Evolutionary conservation across 2,888 invertebrate species (phyloP), one percentile per base, ranked within the genome.

Genomic region (Meteorus colon): DNA sequence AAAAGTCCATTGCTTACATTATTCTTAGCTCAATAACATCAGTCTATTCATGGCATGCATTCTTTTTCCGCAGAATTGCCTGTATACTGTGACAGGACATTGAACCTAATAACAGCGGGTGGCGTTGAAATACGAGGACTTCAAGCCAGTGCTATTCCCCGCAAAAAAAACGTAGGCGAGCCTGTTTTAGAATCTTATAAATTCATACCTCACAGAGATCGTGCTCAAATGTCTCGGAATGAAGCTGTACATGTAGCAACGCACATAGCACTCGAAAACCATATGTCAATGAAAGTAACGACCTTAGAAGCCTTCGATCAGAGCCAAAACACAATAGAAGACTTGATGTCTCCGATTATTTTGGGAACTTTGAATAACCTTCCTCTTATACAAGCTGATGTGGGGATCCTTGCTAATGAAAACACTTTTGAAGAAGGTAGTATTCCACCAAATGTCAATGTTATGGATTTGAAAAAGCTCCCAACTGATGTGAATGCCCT

Each of bases 361-460:
- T 88, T 90, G 10, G 91, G 93, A 1, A 90, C 93, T 0, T 90
- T 96, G 0, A 93, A 92, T 65, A 94, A 96, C 82, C 87, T 94
- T 55, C 95, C 95, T 0, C 86, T 95, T 12, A 91, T 95, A 4
- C 94, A 94, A 81, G 92, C 94, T 0, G 94, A 95, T 68, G 90
- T 94, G 0, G 89, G 91, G 69, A 87, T 95, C 0, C 85, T 94
- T 1, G 80, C 84, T 4, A 77, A 86, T 3, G 70, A 83, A 4
- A 80, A 85, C 12, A 90, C 91, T 29, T 91, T 92, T 68, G 91
- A 92, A 1, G 85, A 91, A 1, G 81, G 91, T 16, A 90, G 91
- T 63, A 85, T 93, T 81, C 90, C 92, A 0, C 81, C 89, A 0
- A 88, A 90, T 41, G 90, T 95, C 0, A 91, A 91, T 3, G 90